Evolutionary conservation across 2,888 invertebrate genomes (phyloP).

Genomic region (Chalcosyrphus nemorum): DNA sequence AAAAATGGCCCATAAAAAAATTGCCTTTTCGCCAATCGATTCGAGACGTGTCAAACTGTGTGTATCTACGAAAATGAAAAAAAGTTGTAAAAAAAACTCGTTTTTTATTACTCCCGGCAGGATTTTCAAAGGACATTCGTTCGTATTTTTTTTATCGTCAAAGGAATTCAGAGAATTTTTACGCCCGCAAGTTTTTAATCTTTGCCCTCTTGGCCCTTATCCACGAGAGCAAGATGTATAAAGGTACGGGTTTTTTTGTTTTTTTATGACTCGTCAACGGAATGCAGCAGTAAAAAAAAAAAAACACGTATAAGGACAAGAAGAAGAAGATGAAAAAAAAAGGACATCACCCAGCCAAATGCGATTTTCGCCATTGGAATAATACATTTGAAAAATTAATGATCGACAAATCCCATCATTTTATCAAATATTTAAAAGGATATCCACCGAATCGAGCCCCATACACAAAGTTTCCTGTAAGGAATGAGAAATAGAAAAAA

Average conservation of each 20-base stretch:
- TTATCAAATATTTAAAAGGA: slow-evolving; percentile 64
- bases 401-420: slow-evolving; percentile 62
- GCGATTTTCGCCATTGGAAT: slow-evolving; percentile 28
- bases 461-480: no score
- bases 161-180: slow-evolving; percentile 16
- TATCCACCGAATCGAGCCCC: no score
- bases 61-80: slow-evolving; percentile 18
- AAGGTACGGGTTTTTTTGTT: no score
- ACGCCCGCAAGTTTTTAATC: slow-evolving; percentile 38
- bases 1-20: slow-evolving; percentile 24
- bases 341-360: background rate
- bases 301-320: background rate
- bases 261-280: slow-evolving; percentile 45
- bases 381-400: slow-evolving; percentile 61
- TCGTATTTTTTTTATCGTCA: background rate
- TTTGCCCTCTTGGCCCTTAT: slow-evolving; percentile 10
- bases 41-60: slow-evolving; percentile 55
- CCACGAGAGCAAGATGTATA: background rate
- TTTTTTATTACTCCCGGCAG: slow-evolving; percentile 55
- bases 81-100: slow-evolving; percentile 24
- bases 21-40: slow-evolving; percentile 37
- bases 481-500: background rate
- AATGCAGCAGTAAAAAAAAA: slow-evolving; percentile 23
- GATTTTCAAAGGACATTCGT: slow-evolving; percentile 49
- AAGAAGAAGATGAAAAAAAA: slow-evolving; percentile 3